Percentiles rank a stretch among this genome's conserved stretches.
Evolutionary conservation across 2,797 vertebrate genomes (phyloP).

Genomic region (Danio aesculapii): DNA sequence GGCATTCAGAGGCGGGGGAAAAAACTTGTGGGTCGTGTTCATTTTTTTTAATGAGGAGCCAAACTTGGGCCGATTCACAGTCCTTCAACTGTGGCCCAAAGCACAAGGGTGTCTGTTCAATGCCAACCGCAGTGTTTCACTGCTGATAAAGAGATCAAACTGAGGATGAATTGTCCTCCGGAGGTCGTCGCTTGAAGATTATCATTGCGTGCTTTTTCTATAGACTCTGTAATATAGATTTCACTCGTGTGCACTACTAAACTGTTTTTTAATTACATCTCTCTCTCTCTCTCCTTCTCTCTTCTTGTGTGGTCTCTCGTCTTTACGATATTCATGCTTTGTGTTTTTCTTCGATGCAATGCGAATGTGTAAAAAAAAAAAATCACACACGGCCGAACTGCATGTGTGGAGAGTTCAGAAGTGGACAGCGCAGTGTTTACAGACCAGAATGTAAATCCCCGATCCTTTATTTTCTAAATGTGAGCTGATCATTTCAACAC

Average conservation of each 20-base stretch:
- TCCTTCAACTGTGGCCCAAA: slow-evolving; percentile 39
- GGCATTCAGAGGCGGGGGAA: neutral
- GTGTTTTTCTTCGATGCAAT: neutral
- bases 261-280: slow-evolving; percentile 38
- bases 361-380: slow-evolving; percentile 27
- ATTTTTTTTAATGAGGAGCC: slow-evolving; percentile 26
- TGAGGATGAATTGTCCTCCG: slow-evolving; percentile 10
- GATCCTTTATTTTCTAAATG: slow-evolving; percentile 47
- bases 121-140: slow-evolving; percentile 22
- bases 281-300: slow-evolving; percentile 11
- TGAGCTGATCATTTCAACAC: slow-evolving; percentile 53
- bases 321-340: slow-evolving; percentile 16
- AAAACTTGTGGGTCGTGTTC: neutral
- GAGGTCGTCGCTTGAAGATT: neutral
- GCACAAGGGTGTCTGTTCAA: slow-evolving; percentile 53
- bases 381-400: slow-evolving; percentile 22
- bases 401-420: slow-evolving; percentile 30
- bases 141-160: slow-evolving; percentile 29
- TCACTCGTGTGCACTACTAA: slow-evolving; percentile 39
- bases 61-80: slow-evolving; percentile 28
- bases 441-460: slow-evolving; percentile 40
- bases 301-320: slow-evolving; percentile 32
- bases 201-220: slow-evolving; percentile 40
- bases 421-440: slow-evolving; percentile 64
- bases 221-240: slow-evolving; percentile 47